Evolutionary conservation across 2,888 invertebrate species (phyloP).

Genomic region (Macrosoma leucophasiata): DNA sequence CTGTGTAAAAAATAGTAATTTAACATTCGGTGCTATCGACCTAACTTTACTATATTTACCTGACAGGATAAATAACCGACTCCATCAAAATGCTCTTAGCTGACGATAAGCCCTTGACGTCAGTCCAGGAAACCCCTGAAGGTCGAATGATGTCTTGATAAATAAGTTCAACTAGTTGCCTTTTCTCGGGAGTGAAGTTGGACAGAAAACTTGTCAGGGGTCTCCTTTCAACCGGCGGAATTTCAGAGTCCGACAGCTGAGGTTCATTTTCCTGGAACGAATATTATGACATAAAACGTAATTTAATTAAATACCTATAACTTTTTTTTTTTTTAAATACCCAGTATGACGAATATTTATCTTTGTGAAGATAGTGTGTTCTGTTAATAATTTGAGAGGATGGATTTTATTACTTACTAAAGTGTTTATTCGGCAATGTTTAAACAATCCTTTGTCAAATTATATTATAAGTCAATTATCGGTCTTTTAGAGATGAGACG

Average conservation of each 20-base stretch:
- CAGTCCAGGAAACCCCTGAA: conserved; percentile 84
- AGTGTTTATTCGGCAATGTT: no score
- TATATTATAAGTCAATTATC: no score
- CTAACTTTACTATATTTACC: conserved; percentile 32
- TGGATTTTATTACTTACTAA: no score
- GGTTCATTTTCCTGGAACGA: conserved; percentile 33
- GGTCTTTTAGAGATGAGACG: no score
- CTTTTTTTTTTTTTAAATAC: no score
- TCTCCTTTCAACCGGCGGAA: conserved; percentile 44
- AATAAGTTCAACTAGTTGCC: conserved; percentile 79
- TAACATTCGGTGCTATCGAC: neutral
- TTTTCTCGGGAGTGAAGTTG: conserved; percentile 71
- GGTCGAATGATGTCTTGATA: conserved; percentile 78
- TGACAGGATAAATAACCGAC: conserved; percentile 86
- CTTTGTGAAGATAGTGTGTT: no score
- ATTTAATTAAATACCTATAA: conserved; percentile 19
- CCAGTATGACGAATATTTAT: no score
- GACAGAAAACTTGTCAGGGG: conserved; percentile 44
- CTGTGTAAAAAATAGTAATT: neutral
- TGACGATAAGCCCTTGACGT: conserved; percentile 81
- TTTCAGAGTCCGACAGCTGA: no score
- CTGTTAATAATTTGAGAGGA: no score
- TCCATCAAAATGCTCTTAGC: conserved; percentile 89
- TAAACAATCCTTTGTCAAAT: no score
- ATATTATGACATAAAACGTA: neutral